Evolutionary conservation across 92 coral and sea anemone species (phyloP).

Genomic region (Scolanthus callimorphus): DNA sequence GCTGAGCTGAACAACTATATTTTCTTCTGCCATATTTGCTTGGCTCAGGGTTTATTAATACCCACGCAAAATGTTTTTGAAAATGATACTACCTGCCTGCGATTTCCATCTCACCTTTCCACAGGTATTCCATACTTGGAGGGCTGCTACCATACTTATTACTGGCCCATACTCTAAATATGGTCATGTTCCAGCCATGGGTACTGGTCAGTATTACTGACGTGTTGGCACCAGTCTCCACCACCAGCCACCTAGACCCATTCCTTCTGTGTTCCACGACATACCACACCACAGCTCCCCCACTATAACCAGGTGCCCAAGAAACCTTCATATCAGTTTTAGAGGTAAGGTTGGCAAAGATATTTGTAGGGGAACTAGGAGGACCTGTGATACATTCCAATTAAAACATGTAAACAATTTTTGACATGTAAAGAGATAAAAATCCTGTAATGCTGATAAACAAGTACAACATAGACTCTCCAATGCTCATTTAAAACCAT

Average conservation of each 20-base stretch:
- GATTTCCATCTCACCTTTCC: too few relatives aligned
- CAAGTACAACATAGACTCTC: too few relatives aligned
- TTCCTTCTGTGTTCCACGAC: slow-evolving; percentile 35
- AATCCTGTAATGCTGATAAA: too few relatives aligned
- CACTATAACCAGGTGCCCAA: slow-evolving; percentile 81
- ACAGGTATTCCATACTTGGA: too few relatives aligned
- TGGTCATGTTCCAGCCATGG: slow-evolving; percentile 28
- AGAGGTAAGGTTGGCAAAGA: slow-evolving; percentile 49
- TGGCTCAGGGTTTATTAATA: too few relatives aligned
- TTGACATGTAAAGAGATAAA: too few relatives aligned
- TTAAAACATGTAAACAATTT: too few relatives aligned
- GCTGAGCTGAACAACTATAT: too few relatives aligned
- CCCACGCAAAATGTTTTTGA: too few relatives aligned
- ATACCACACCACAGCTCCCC: slow-evolving; percentile 38
- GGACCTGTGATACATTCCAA: slow-evolving; percentile 67
- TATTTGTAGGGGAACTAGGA: slow-evolving; percentile 64
- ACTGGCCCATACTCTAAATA: slow-evolving; percentile 63
- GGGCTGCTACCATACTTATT: slow-evolving; percentile 59
- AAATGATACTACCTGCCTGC: too few relatives aligned
- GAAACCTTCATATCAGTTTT: slow-evolving; percentile 23
- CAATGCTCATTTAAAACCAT: too few relatives aligned
- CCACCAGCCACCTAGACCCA: slow-evolving; percentile 34
- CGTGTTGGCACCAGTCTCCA: slow-evolving; percentile 33
- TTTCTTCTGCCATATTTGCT: too few relatives aligned
- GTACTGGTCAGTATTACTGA: slow-evolving; percentile 17